Evolutionary conservation across 2,888 invertebrate species (phyloP), one percentile per base, ranked within the genome.

Genomic region (Corbicula japonica): DNA sequence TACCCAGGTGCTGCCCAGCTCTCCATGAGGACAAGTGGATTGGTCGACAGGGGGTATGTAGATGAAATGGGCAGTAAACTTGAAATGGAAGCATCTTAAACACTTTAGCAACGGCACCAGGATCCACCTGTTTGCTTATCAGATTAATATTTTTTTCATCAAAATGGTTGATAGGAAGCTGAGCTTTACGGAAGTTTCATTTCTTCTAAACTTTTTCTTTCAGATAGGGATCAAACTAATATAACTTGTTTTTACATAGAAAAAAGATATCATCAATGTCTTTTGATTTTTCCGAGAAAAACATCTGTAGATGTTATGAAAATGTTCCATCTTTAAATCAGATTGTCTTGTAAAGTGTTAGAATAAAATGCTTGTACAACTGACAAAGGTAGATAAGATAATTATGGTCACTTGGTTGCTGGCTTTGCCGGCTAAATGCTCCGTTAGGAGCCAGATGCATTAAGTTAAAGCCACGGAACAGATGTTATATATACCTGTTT

Each of bases 121-220:
- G 38, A 38, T 41, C 80, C 80, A 80, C 80, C 80, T 80, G 80
- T 80, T 74, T 34, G 26, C 46, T 63, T 75, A 72, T 76, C 75
- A 71, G 46, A 61, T 56, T 75, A 70, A 75, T 74, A 75, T 65
- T 79, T 75, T 62, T 68, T 70, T 70, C 71, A 58, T 61, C 48
- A 48, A 54, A 66, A 65, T 74, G 38, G 35, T 41, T 60, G 61
- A 65, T 48, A 52, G 50, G 48, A 61, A 54, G 62, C 58, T 30
- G 61, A 50, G 60, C 56, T 46, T 61, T 72, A 63, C 72, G 63
- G 72, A 76, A 80, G 76, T 76, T 63, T 63, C 61, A 69, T 62
- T 72, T 76, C 72, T 63, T n/a, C 76, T 63, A 44, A 73, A 80
- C 76, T 76, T 80, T 80, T 76, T 76, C 76, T 76, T 80, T 68